phyloP scores from a whole-genome alignment of 1,140 invertebrate genomes.

The Drosophila mojavensis region DNA sequence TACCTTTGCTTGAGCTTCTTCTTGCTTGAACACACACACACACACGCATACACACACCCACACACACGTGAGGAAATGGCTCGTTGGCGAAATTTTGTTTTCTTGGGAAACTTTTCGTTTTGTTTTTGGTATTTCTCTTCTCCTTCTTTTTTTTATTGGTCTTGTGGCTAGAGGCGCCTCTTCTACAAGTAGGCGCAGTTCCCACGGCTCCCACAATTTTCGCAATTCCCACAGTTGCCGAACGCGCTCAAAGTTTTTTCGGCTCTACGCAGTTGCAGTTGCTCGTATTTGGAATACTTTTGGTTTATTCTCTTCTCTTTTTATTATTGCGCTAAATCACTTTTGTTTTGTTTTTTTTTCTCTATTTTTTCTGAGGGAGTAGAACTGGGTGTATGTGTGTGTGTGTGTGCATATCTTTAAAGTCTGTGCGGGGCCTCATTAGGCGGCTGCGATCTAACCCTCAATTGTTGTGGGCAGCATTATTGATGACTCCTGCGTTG shows the following conservation, averaged over 20 bases:
- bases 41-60: conserved; percentile 11
- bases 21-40: conserved; percentile 17
- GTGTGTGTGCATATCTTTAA: conserved; percentile 8
- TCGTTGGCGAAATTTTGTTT: conserved; percentile 77
- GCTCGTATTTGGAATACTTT: conserved; percentile 4
- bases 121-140: too few relatives aligned
- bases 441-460: conserved; percentile 29
- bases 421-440: conserved; percentile 56
- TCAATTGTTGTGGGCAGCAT: conserved; percentile 35
- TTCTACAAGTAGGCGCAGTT: neutral
- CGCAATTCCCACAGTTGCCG: conserved; percentile 3
- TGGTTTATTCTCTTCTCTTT: neutral
- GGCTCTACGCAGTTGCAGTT: neutral
- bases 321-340: conserved; percentile 42
- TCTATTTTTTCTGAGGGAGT: conserved; percentile 33
- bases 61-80: conserved; percentile 49
- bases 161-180: conserved; percentile 35
- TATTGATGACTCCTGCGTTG: conserved; percentile 63
- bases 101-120: conserved; percentile 55
- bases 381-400: neutral
- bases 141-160: conserved; percentile 57
- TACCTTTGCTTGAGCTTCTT: conserved; percentile 3
- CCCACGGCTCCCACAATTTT: neutral
- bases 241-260: neutral
- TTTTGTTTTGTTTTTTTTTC: conserved; percentile 56